phyloP scores from a whole-genome alignment of 2,113 vertebrate species.

The Peromyscus leucopus region DNA sequence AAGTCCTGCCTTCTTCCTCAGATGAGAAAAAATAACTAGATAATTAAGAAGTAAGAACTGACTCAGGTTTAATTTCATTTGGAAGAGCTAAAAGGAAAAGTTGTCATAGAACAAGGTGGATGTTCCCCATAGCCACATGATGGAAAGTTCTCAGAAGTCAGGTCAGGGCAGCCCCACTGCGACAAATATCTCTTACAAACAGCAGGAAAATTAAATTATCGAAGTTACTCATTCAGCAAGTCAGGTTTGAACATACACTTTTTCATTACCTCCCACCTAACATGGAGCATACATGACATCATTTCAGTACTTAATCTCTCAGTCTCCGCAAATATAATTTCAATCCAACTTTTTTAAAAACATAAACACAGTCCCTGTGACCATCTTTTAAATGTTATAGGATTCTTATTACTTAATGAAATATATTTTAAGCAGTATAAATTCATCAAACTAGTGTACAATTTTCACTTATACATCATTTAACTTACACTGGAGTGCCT shows the following conservation, averaged over 20 bases:
- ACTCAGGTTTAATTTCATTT: neutral
- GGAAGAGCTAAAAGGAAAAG: neutral
- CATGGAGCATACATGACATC: neutral
- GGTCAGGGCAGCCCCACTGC: neutral
- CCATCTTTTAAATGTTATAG: neutral
- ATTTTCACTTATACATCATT: slow-evolving; percentile 30
- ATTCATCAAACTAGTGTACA: slow-evolving; percentile 38
- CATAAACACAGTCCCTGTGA: neutral
- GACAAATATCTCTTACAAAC: neutral
- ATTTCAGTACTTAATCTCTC: neutral
- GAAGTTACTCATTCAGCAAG: neutral
- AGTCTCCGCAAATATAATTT: slow-evolving; percentile 7
- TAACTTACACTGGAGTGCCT: slow-evolving; percentile 28
- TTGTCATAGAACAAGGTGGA: neutral
- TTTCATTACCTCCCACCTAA: neutral
- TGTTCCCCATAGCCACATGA: neutral
- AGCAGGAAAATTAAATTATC: neutral
- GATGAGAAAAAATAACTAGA: neutral
- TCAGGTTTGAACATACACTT: neutral
- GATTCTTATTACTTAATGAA: slow-evolving; percentile 6
- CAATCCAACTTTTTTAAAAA: neutral
- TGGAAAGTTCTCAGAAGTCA: slow-evolving; percentile 13
- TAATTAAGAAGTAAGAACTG: neutral
- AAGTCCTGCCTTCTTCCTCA: slow-evolving; percentile 24
- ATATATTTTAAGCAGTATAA: slow-evolving; percentile 7